A percentile compares a stretch with the other conserved stretches of the same genome.
These are phyloP conservation scores for Epirrita christyi DNA, from an alignment of 2,888 invertebrate genomes.

Conservation along the genomic window DNA sequence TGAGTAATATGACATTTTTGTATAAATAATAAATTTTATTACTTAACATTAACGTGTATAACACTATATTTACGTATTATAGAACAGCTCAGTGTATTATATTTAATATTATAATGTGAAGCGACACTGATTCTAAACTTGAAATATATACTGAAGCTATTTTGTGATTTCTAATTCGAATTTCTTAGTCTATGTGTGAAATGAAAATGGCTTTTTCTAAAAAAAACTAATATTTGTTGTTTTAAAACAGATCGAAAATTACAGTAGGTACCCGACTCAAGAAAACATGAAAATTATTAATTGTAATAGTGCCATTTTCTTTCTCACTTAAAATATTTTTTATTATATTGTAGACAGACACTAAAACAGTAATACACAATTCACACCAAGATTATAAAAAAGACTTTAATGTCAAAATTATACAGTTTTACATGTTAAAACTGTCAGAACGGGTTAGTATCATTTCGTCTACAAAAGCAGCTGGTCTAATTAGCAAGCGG, in stretches of 20 bases:
- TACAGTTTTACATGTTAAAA: slow-evolving; percentile 10
- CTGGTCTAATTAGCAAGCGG: no score
- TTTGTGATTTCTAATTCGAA: slow-evolving; percentile 75
- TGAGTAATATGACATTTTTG: slow-evolving; percentile 46
- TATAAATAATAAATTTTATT: slow-evolving; percentile 74
- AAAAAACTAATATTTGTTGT: not conserved
- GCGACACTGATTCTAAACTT: slow-evolving; percentile 80
- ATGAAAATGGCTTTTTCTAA: slow-evolving; percentile 48
- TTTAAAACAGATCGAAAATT: no score
- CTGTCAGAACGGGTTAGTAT: no score
- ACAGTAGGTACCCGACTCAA: no score
- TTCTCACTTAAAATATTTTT: slow-evolving; percentile 51
- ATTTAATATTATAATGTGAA: slow-evolving; percentile 67
- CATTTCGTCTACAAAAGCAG: no score
- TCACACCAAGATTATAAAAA: slow-evolving; percentile 32
- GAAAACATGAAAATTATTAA: no score
- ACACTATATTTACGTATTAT: slow-evolving; percentile 80
- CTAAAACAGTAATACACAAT: slow-evolving; percentile 52
- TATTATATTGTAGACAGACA: slow-evolving; percentile 64
- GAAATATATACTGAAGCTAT: slow-evolving; percentile 79
- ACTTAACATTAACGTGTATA: slow-evolving; percentile 77
- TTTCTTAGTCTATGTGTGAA: slow-evolving; percentile 61
- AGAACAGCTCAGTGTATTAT: slow-evolving; percentile 77
- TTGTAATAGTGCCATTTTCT: slow-evolving; percentile 48
- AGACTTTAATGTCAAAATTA: slow-evolving; percentile 27